Conservation (phyloP, 1,140 invertebrate species). For the Mycetomoellerius zeteki region DNA sequence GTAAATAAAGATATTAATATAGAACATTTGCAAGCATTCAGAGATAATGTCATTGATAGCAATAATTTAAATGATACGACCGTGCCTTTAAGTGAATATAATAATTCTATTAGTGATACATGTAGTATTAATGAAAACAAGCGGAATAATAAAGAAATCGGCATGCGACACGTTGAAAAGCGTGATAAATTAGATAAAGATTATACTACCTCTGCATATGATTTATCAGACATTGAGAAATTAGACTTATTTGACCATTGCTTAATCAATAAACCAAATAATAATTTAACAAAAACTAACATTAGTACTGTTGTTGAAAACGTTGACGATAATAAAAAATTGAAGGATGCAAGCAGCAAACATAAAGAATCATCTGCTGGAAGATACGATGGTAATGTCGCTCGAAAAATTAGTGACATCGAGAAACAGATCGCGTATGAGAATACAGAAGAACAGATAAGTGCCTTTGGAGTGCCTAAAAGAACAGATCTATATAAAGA, state of each 20-base stretch:
- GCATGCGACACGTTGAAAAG: constrained; percentile 73
- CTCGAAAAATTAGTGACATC: constrained; percentile 72
- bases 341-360: neutral
- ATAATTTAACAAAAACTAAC: constrained; percentile 77
- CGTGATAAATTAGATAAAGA: constrained; percentile 91
- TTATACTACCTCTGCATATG: constrained; percentile 91
- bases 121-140: constrained; percentile 64
- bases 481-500: constrained; percentile 56
- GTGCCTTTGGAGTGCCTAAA: constrained; percentile 57
- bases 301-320: constrained; percentile 55
- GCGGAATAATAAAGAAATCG: constrained; percentile 31
- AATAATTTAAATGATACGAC: constrained; percentile 75
- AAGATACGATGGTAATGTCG: constrained; percentile 67
- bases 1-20: constrained; percentile 56
- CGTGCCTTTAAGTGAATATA: constrained; percentile 77
- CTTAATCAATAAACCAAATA: constrained; percentile 70
- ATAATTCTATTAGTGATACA: constrained; percentile 71
- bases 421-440: constrained; percentile 71
- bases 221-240: constrained; percentile 86
- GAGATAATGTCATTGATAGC: constrained; percentile 57
- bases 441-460: constrained; percentile 51
- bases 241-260: constrained; percentile 48
- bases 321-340: constrained; percentile 59
- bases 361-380: neutral
- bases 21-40: constrained; percentile 19